Evolutionary conservation across 2,113 vertebrate species (phyloP).

Genomic region (Rhabdomys dilectus): DNA sequence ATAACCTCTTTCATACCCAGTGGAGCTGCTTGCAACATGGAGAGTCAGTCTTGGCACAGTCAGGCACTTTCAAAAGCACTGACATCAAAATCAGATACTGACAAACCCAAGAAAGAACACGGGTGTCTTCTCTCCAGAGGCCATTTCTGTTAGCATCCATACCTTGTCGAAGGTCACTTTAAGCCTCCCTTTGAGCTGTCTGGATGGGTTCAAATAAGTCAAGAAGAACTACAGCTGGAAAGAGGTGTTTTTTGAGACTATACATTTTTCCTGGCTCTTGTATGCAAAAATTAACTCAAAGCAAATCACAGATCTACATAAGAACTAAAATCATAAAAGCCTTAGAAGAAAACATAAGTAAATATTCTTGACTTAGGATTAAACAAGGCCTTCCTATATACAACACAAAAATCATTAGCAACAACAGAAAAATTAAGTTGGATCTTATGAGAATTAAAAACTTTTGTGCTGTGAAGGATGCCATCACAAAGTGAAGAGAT

Average conservation of each 20-base stretch:
- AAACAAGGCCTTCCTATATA: neutral
- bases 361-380: neutral
- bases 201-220: neutral
- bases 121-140: neutral
- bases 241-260: neutral
- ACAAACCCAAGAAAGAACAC: neutral
- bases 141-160: conserved; percentile 42
- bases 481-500: neutral
- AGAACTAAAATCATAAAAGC: conserved; percentile 39
- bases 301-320: neutral
- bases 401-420: neutral
- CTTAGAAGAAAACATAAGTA: conserved; percentile 18
- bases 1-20: conserved; percentile 71
- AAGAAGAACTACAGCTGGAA: neutral
- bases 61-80: conserved; percentile 64
- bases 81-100: conserved; percentile 70
- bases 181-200: neutral
- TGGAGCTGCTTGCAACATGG: conserved; percentile 74
- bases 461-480: neutral
- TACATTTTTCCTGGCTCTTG: neutral
- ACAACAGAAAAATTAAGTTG: conserved; percentile 8
- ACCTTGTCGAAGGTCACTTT: conserved; percentile 21
- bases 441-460: conserved; percentile 24
- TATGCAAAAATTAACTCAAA: neutral
- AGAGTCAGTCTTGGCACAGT: conserved; percentile 52